Conservation (phyloP, 2,797 vertebrate species). For the Yasuhikotakia modesta region DNA sequence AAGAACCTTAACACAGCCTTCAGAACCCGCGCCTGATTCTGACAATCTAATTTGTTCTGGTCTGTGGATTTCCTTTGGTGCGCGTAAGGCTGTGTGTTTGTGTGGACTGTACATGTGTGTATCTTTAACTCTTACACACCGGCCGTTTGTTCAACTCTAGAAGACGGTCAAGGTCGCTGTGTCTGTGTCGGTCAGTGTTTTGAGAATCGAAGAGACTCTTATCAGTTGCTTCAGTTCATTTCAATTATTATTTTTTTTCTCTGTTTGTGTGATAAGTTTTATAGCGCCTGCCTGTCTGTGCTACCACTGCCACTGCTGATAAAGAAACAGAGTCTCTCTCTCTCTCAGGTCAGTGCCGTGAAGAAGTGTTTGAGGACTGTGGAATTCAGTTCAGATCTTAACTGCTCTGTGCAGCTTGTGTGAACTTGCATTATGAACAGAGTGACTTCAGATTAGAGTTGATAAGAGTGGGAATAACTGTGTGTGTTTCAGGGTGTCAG, state of each 20-base stretch:
- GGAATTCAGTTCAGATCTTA: slow-evolving; percentile 19
- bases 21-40: too few relatives aligned
- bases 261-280: slow-evolving; percentile 70
- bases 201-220: slow-evolving; percentile 78
- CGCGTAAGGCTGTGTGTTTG: not conserved
- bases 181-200: slow-evolving; percentile 75
- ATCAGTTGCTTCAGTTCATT: slow-evolving; percentile 65
- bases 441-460: slow-evolving; percentile 22
- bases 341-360: slow-evolving; percentile 24
- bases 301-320: slow-evolving; percentile 69
- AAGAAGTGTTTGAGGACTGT: slow-evolving; percentile 2
- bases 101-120: not conserved
- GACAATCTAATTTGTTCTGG: not conserved
- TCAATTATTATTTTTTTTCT: slow-evolving; percentile 75
- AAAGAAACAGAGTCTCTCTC: slow-evolving; percentile 61
- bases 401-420: slow-evolving; percentile 22
- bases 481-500: too few relatives aligned
- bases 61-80: too few relatives aligned
- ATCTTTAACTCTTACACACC: not conserved
- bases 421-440: slow-evolving; percentile 22
- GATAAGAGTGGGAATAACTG: slow-evolving; percentile 27
- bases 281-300: slow-evolving; percentile 76
- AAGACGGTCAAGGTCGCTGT: slow-evolving; percentile 73
- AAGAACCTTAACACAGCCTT: too few relatives aligned
- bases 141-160: slow-evolving; percentile 64